These are phyloP conservation scores for Rachycentron canadum DNA, from an alignment of 2,797 vertebrate genomes.

Conservation along the genomic window DNA sequence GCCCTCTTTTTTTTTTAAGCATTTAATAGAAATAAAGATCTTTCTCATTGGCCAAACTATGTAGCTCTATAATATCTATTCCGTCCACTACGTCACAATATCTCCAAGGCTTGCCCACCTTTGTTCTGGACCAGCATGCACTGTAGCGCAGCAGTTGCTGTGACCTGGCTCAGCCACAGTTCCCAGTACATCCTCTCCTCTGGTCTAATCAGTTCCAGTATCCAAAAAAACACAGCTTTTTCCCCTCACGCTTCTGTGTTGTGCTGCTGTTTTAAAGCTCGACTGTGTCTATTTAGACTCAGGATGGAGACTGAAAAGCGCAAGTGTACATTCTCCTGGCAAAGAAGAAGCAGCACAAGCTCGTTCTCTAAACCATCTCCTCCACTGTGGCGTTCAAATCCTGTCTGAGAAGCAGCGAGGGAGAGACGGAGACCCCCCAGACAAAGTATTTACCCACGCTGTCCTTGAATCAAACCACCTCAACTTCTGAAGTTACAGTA, in stretches of 20 bases:
- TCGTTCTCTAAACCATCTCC: slow-evolving; percentile 33
- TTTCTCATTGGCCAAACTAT: not conserved
- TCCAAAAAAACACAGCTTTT: slow-evolving; percentile 35
- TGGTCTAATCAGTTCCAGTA: slow-evolving; percentile 24
- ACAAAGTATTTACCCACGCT: slow-evolving; percentile 53
- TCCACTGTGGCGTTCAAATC: slow-evolving; percentile 15
- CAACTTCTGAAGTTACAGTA: slow-evolving; percentile 55
- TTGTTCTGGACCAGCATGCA: slow-evolving; percentile 83
- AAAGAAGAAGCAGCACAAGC: not conserved
- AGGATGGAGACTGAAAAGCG: slow-evolving; percentile 22
- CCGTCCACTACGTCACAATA: not conserved
- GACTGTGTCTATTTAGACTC: slow-evolving; percentile 15
- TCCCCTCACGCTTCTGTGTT: slow-evolving; percentile 1
- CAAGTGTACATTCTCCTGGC: slow-evolving; percentile 32
- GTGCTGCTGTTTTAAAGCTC: slow-evolving; percentile 7
- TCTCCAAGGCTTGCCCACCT: slow-evolving; percentile 81
- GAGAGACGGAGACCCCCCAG: slow-evolving; percentile 40
- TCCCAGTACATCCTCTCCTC: slow-evolving; percentile 86
- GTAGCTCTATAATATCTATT: not conserved
- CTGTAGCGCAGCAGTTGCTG: slow-evolving; percentile 79
- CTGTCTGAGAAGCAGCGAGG: not conserved
- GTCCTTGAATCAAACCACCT: slow-evolving; percentile 53
- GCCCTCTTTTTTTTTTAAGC: no score
- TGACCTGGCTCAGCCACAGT: slow-evolving; percentile 86
- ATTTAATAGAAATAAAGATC: not conserved